Percentiles rank a stretch among this genome's conserved stretches.
Evolutionary conservation across 2,888 invertebrate genomes (phyloP).

Genomic region (Philonicus albiceps): DNA sequence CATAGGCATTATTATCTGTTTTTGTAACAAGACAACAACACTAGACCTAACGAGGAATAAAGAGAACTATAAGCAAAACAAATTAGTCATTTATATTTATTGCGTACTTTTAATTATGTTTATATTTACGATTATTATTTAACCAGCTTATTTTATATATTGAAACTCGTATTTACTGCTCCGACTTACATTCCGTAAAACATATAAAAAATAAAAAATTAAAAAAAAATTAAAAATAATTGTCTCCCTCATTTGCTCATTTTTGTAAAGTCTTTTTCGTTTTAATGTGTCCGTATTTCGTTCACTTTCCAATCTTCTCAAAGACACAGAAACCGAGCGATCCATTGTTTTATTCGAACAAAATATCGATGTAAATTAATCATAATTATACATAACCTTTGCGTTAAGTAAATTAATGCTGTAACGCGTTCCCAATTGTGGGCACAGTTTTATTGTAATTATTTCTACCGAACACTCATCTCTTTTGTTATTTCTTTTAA

Average conservation of each 20-base stretch:
- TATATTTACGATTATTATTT: constrained; percentile 2
- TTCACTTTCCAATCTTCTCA: background rate
- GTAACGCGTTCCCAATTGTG: background rate
- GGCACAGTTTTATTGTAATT: constrained; percentile 17
- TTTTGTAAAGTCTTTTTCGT: background rate
- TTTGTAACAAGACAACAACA: constrained; percentile 21
- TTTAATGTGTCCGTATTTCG: background rate
- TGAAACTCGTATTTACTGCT: background rate
- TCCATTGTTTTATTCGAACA: background rate
- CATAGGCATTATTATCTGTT: constrained; percentile 31
- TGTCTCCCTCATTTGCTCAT: constrained; percentile 10
- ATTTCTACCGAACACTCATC: constrained; percentile 19
- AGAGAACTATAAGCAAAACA: constrained; percentile 19
- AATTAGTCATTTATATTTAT: constrained; percentile 36
- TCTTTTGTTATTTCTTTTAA: constrained; percentile 37
- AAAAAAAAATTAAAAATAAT: background rate
- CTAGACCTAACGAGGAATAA: constrained; percentile 20
- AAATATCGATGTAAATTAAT: constrained; percentile 37
- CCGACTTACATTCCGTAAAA: constrained; percentile 35
- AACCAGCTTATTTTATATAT: constrained; percentile 35
- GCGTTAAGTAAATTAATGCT: constrained; percentile 22
- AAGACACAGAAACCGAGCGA: background rate
- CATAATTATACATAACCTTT: background rate
- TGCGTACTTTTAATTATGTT: constrained; percentile 29
- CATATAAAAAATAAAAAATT: background rate